These are phyloP conservation scores for Circaetus cinerascens DNA, from an alignment of 2,113 vertebrate genomes.

Conservation along the genomic window DNA sequence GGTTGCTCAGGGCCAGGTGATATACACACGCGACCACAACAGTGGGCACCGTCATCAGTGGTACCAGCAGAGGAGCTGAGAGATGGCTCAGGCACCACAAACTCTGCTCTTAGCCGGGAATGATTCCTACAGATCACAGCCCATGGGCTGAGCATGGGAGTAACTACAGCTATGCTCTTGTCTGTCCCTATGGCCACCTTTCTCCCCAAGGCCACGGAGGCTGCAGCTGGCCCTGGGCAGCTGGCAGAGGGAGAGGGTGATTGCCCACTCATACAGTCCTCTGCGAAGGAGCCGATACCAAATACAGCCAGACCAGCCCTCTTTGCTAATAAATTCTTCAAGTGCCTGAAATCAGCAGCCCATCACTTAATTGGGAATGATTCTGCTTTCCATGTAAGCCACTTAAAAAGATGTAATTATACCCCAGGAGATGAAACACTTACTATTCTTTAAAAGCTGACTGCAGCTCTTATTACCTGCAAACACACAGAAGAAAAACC, in stretches of 20 bases:
- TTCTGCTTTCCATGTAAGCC: neutral
- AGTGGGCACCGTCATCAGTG: rapidly evolving
- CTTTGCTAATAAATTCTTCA: neutral
- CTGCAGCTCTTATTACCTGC: neutral
- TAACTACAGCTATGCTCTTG: too few species aligned
- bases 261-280: too few species aligned
- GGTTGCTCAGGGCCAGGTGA: neutral
- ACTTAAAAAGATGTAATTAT: neutral
- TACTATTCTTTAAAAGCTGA: neutral
- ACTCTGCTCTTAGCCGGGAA: neutral
- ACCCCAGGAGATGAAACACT: neutral
- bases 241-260: neutral
- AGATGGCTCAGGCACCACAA: neutral
- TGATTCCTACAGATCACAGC: rapidly evolving
- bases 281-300: rapidly evolving
- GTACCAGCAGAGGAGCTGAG: neutral
- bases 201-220: neutral
- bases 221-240: neutral
- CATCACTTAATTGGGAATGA: neutral
- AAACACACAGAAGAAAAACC: neutral
- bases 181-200: neutral
- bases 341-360: neutral
- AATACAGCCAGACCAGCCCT: neutral
- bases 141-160: rapidly evolving
- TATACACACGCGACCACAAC: rapidly evolving